Evolutionary conservation across 2,888 invertebrate species (phyloP), one percentile per base, ranked within the genome.

Genomic region (Atherix ibis): DNA sequence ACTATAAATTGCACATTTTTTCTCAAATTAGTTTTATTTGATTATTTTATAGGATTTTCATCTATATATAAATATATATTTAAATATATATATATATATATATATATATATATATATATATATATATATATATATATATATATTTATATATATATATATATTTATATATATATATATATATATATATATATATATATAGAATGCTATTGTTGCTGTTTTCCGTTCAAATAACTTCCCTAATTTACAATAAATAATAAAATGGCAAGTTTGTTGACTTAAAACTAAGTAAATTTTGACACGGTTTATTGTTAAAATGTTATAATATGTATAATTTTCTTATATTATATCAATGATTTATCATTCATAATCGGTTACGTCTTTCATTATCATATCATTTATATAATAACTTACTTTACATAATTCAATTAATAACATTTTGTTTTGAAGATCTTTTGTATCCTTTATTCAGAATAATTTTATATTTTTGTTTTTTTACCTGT

Each of bases 111-210:
- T 44, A 44, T 41, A 10, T 31, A 14, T 17, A 24, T 37, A 27
- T 45, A 48, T 48, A 48, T 48, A 44, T 44, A 41, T 49, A 46
- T 51, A 42, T 45, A 45, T 40, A 12, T 26, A 26, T 26, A 26
- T 9, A 43, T 46, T 45, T 47, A 50, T 51, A 45, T 47, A 38
- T 41, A 47, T 43, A 44, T 40, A 46, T 37, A 38, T 43, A 43
- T 41, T 34, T 44, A 38, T 44, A 30, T 40, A 30, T 38, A 28
- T 37, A 37, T 37, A 32, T 35, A 29, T 34, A 36, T 27, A 35
- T 31, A 39, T 42, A 42, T 34, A 30, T 32, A 45, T 39, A 44
- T 44, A 39, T 44, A 32, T 36, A 37, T 41, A 32, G 36, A 41
- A 31, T 36, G 29, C 28, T 39, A 36, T 37, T 41, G 43, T 41